Evolutionary conservation across 2,797 vertebrate species (phyloP), one percentile per base, ranked within the genome.

Genomic region (Melanogrammus aeglefinus): DNA sequence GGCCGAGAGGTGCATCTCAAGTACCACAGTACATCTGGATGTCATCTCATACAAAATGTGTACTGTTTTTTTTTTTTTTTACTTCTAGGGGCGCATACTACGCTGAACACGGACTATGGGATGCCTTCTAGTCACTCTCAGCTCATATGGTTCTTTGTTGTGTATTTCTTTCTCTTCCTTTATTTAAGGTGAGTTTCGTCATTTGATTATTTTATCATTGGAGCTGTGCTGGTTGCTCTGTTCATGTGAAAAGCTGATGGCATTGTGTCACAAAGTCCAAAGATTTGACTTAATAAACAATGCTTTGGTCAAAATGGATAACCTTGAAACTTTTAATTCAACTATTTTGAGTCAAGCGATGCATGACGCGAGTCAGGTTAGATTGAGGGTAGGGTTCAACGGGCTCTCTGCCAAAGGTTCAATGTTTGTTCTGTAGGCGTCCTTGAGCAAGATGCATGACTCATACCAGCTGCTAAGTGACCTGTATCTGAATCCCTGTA

Each of bases 81-180:
- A 6, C 24, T 66, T 79, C 31, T 91, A 99, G 98, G 96, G 81
- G 90, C 94, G 81, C 98, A 98, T 84, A 76, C 88, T 76, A 89
- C 89, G n/a, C 91, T 98, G 89, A 92, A 92, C 85, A 95, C 96
- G 84, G 97, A 98, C 86, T 99, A 99, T 88, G 98, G 97, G 85
- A 98, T 99, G 96, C 98, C 98, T 3, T 99, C 98, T 89, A 98
- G 95, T 91, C 98, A 99, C 88, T 96, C 97, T 84, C 98, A 99
- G 85, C 96, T 99, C 78, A 98, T 98, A 91, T 99, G 98, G 98
- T 99, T 99, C 94, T 99, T 99, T 95, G 97, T 97, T 80, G 92
- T 98, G 91, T 99, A 99, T 90, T 99, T 98, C 89, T 98, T 99
- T 93, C 97, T 99, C 85, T 99, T 99, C 91, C 96, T 99, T 88